Evolutionary conservation across 1,140 invertebrate species (phyloP), one percentile per base, ranked within the genome.

Genomic region (Zaprionus nigranus): DNA sequence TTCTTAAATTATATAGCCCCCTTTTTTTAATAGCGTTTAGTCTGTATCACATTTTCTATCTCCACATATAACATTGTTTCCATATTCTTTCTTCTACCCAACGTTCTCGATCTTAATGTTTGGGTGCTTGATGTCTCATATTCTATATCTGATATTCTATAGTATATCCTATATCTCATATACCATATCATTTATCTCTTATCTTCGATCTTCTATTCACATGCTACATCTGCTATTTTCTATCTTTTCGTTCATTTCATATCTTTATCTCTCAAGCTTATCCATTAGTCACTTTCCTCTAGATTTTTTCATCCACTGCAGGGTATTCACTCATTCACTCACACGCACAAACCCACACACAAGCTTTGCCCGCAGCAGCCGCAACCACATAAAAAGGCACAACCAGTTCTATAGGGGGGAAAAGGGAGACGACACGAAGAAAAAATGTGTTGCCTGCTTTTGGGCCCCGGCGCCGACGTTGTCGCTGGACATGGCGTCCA

Each of bases 401-500:
- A 49, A 49, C 22, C 13, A 11, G 30, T 17, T 15, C 2, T n/a
- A n/a, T n/a, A n/a, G n/a, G n/a, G n/a, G 2, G 17, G 46, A 20
- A 20, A 20, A 12, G 17, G 17, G 9, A 24, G 11, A 30, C 12
- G 28, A 34, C 26, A 22, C 46, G 61, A 62, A 60, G 24, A 58
- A 38, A 38, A 51, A 30, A 56, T 34, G 34, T 53, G 62, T 67
- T 46, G 26, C 26, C 17, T 22, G 22, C 49, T 54, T 53, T 40
- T 28, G 24, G 24, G 38, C 28, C 15, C 11, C 22, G 30, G 30
- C 30, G 30, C 1, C 15, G 15, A 7, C 49, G 26, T 63, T 56
- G 11, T 20, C 5, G 17, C 22, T 62, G n/a, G 24, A 30, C 43
- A 26, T 51, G 12, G n/a, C 17, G 30, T 24, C 17, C 34, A 60